phyloP scores from a whole-genome alignment of 1,140 invertebrate genomes.

The Drosophila parvula region DNA sequence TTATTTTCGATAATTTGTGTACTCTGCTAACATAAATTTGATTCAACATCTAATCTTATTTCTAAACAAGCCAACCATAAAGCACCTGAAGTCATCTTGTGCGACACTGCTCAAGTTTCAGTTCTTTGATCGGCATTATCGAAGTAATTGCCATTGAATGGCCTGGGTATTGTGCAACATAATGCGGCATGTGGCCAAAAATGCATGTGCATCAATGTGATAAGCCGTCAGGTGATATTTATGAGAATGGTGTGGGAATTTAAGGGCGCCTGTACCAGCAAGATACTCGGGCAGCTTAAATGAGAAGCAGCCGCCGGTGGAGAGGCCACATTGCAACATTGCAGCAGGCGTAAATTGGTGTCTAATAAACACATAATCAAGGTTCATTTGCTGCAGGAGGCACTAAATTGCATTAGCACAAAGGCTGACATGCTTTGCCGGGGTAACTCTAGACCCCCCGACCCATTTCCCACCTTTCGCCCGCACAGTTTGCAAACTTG shows the following conservation, averaged over 20 bases:
- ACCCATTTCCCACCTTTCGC: neutral
- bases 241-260: constrained; percentile 42
- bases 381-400: constrained; percentile 66
- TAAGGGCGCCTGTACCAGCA: constrained; percentile 14
- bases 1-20: constrained; percentile 9
- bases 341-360: constrained; percentile 65
- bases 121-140: constrained; percentile 22
- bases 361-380: constrained; percentile 80
- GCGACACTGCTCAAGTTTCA: constrained; percentile 1
- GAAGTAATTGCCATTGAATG: constrained; percentile 20
- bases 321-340: constrained; percentile 42
- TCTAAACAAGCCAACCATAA: constrained; percentile 2
- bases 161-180: neutral
- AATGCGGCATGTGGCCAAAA: constrained; percentile 4
- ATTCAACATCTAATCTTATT: constrained; percentile 9
- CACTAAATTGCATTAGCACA: constrained; percentile 75
- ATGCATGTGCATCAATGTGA: constrained; percentile 7
- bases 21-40: neutral
- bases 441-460: neutral
- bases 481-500: constrained; percentile 47
- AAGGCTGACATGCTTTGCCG: constrained; percentile 45
- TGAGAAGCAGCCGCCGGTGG: constrained; percentile 11
- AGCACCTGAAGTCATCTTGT: constrained; percentile 5
- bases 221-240: constrained; percentile 35
- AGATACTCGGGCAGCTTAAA: constrained; percentile 14